These are phyloP conservation scores for Drosophila flavopinicola DNA, from an alignment of 2,888 invertebrate species.

Conservation along the genomic window DNA sequence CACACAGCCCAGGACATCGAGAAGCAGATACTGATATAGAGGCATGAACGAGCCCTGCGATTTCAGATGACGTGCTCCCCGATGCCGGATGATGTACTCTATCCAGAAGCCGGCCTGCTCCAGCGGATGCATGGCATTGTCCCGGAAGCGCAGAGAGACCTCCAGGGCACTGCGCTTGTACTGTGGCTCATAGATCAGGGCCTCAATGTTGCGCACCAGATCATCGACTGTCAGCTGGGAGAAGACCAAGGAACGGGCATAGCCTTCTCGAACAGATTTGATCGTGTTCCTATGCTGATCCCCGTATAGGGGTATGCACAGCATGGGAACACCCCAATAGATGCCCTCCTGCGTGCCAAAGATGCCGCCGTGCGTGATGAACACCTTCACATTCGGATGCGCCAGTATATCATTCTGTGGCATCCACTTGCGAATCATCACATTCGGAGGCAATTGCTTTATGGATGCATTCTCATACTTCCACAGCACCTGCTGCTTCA, in stretches of 20 bases:
- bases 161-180: constrained; percentile 84
- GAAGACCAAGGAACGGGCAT: constrained; percentile 82
- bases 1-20: constrained; percentile 86
- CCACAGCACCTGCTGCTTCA: constrained; percentile 85
- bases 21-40: constrained; percentile 83
- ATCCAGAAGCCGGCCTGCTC: constrained; percentile 87
- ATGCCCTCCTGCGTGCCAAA: constrained; percentile 85
- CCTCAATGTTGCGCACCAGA: constrained; percentile 80
- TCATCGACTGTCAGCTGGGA: constrained; percentile 81
- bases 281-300: constrained; percentile 85
- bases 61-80: constrained; percentile 83
- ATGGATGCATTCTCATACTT: constrained; percentile 85
- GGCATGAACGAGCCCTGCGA: constrained; percentile 83
- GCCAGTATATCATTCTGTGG: constrained; percentile 86
- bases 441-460: constrained; percentile 83
- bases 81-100: constrained; percentile 86
- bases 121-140: constrained; percentile 86
- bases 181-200: constrained; percentile 81
- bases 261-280: constrained; percentile 82
- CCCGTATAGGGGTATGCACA: constrained; percentile 84
- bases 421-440: constrained; percentile 85
- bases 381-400: constrained; percentile 84
- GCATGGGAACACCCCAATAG: constrained; percentile 84
- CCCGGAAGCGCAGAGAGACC: constrained; percentile 85
- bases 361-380: constrained; percentile 85